Evolutionary conservation across 2,797 vertebrate genomes (phyloP).

Genomic region (Trachops cirrhosus): DNA sequence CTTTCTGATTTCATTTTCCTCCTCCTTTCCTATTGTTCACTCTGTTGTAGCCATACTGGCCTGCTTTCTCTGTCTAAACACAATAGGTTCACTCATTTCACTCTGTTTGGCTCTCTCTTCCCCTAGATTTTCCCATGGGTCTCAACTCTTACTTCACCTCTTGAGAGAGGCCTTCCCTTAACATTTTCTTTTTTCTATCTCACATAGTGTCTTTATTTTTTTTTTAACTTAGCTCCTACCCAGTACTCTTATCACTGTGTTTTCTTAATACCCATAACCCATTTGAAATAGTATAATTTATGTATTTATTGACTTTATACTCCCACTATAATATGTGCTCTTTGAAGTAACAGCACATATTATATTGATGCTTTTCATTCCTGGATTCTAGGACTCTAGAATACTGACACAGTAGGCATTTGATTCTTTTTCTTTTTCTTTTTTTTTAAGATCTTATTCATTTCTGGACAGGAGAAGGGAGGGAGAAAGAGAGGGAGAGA

Average conservation of each 20-base stretch:
- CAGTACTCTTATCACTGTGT: not conserved
- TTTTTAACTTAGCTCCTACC: not conserved
- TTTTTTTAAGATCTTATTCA: too few species aligned
- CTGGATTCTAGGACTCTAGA: constrained; percentile 2
- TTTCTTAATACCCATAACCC: not conserved
- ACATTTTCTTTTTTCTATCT: not conserved
- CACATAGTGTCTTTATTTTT: not conserved
- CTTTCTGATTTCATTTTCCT: constrained; percentile 41
- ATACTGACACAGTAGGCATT: not conserved
- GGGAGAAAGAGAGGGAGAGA: too few species aligned
- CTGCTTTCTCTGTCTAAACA: constrained; percentile 1
- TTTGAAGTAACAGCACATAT: constrained; percentile 36
- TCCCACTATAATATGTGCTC: not conserved
- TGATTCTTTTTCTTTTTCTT: not conserved
- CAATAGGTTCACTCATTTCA: not conserved
- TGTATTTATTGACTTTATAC: constrained; percentile 8
- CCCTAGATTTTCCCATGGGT: not conserved
- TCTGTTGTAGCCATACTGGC: not conserved
- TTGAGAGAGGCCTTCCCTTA: not conserved
- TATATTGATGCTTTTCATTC: constrained; percentile 44
- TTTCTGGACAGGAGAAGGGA: too few species aligned
- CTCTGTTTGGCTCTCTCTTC: constrained; percentile 30
- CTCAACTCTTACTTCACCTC: not conserved
- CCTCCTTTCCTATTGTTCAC: not conserved
- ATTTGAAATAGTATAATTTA: constrained; percentile 44